phyloP scores from a whole-genome alignment of 2,888 invertebrate species.

The Junonia oenone region DNA sequence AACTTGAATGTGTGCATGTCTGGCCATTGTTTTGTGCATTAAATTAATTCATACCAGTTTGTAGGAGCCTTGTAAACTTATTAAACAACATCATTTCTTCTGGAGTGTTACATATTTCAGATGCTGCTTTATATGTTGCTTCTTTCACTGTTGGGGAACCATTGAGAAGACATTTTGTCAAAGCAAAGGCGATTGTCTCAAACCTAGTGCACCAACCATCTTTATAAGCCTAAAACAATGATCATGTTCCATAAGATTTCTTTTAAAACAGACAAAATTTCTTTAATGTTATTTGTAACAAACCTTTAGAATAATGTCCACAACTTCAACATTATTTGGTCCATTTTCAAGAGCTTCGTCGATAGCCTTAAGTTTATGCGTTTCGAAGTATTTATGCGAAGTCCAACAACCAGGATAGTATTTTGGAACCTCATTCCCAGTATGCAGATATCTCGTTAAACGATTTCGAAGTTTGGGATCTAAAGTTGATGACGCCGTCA shows the following conservation, averaged over 20 bases:
- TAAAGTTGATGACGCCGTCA: conserved; percentile 46
- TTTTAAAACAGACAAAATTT: background rate
- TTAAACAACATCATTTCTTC: conserved; percentile 83
- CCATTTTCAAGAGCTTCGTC: conserved; percentile 39
- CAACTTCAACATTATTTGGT: conserved; percentile 46
- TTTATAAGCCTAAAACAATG: conserved; percentile 60
- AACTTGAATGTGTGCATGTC: too few relatives aligned
- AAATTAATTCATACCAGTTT: conserved; percentile 51
- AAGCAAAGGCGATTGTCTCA: conserved; percentile 81
- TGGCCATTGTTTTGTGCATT: too few relatives aligned
- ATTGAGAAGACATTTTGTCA: conserved; percentile 79
- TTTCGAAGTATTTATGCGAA: conserved; percentile 69
- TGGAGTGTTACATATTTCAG: conserved; percentile 80
- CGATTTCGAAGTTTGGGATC: conserved; percentile 55
- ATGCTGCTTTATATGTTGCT: conserved; percentile 72
- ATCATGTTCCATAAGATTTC: background rate
- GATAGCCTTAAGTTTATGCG: conserved; percentile 59
- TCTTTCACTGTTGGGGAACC: conserved; percentile 62
- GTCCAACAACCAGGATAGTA: conserved; percentile 80
- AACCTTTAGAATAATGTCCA: conserved; percentile 60
- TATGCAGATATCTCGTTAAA: conserved; percentile 70
- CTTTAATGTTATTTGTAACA: background rate
- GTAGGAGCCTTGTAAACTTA: conserved; percentile 75
- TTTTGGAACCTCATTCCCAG: conserved; percentile 72
- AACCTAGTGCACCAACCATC: conserved; percentile 73